Base-by-base conservation (phyloP, 2,888 invertebrate genomes). In the Ptilodon capucinus region DNA sequence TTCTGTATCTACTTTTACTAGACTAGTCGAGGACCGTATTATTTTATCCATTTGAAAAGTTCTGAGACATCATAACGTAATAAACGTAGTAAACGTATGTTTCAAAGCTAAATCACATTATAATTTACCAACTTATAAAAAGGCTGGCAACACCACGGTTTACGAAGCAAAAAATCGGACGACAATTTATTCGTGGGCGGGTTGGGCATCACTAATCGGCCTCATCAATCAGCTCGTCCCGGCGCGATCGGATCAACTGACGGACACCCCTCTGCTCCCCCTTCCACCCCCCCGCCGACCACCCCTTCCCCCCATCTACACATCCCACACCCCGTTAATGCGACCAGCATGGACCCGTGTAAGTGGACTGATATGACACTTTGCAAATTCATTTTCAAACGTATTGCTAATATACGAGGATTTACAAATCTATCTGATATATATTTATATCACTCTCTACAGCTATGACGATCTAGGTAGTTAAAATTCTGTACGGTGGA, bases 191-290 rank as follows among this genome's bases (percentile, higher is more conserved):
- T 86, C 86, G 76, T 76, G 78, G 79, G 78, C 81, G 84, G 83
- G 81, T 78, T 83, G 85, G 86, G 84, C 87, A 86, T 86, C 90
- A 86, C 88, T 90, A 90, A 91, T 90, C 90, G 90, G 82, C 79
- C 84, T 86, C 89, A 91, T 91, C 90, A 90, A 91, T 91, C 90
- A 90, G 87, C 77, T 77, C 68, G 79, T 75, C 74, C 68, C 76
- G 65, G 74, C 70, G 66, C 81, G 84, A 86, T 86, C 85, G 84
- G 87, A 87, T 87, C 87, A 81, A 84, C 84, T 82, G 86, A 83
- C 85, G 86, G 81, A 83, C 84, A 69, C 68, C 52, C 55, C 49
- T 38, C 44, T 8, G 19, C 44, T n/a, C n/a, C n/a, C n/a, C n/a
- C n/a, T n/a, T n/a, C n/a, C n/a, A n/a, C 16, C 48, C 40, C 25